Conservation (phyloP, 2,888 invertebrate species). For the Mimumesa dahlbomi region DNA sequence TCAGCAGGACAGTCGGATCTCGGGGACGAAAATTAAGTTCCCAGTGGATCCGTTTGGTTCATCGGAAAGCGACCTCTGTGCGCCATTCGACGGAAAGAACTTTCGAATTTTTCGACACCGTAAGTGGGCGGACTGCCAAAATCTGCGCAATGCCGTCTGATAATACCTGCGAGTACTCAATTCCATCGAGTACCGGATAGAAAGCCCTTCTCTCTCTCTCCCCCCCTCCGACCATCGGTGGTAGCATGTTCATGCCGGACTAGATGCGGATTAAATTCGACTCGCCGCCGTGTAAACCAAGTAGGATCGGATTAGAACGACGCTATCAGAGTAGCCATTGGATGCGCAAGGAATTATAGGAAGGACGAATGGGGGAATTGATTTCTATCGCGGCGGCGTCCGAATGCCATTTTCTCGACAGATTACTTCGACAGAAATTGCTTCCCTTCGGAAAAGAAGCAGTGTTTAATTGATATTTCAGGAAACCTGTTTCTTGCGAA, state of each 20-base stretch:
- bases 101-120: constrained; percentile 9
- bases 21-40: too few species aligned
- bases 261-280: constrained; percentile 58
- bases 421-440: constrained; percentile 20
- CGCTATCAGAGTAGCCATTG: constrained; percentile 46
- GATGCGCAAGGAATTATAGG: constrained; percentile 42
- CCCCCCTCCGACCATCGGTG: background rate
- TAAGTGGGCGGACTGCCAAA: constrained; percentile 26
- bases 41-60: background rate
- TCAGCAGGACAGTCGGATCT: too few species aligned
- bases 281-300: constrained; percentile 59
- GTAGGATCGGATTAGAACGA: constrained; percentile 56
- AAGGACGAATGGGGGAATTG: constrained; percentile 28
- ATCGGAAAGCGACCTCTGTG: background rate
- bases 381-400: constrained; percentile 25
- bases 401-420: constrained; percentile 28
- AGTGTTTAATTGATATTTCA: too few species aligned
- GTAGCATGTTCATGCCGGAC: constrained; percentile 30
- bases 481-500: too few species aligned
- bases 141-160: constrained; percentile 9
- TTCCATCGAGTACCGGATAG: constrained; percentile 4
- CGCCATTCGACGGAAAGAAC: background rate
- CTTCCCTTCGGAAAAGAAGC: too few species aligned
- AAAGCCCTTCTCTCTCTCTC: background rate
- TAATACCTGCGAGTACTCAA: constrained; percentile 11